Conservation (phyloP, 2,888 invertebrate genomes). For the Polymixis flavicincta region DNA sequence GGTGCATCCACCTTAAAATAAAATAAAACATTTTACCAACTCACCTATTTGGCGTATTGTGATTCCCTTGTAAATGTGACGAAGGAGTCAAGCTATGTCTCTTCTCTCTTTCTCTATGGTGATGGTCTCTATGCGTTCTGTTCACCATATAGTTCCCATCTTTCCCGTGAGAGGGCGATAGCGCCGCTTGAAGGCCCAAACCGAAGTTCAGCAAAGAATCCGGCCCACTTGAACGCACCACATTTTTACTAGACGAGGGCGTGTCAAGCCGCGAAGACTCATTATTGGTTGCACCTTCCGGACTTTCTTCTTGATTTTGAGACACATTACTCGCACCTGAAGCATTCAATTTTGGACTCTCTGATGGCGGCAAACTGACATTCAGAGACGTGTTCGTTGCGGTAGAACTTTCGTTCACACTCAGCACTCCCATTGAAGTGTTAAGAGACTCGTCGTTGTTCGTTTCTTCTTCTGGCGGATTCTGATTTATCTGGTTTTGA, state of each 20-base stretch:
- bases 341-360: constrained; percentile 82
- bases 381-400: constrained; percentile 87
- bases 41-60: constrained; percentile 84
- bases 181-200: constrained; percentile 82
- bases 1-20: background rate
- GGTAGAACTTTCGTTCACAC: constrained; percentile 86
- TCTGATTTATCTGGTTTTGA: constrained; percentile 47
- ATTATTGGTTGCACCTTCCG: constrained; percentile 73
- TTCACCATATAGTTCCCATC: constrained; percentile 78
- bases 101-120: constrained; percentile 86
- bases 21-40: constrained; percentile 28
- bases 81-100: constrained; percentile 90
- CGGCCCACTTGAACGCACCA: constrained; percentile 76
- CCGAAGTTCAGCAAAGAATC: constrained; percentile 84
- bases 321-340: constrained; percentile 67
- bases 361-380: constrained; percentile 84
- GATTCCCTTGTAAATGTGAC: constrained; percentile 81
- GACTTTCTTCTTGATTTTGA: constrained; percentile 73
- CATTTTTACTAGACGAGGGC: constrained; percentile 83
- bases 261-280: constrained; percentile 76
- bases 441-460: constrained; percentile 79
- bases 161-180: constrained; percentile 84
- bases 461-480: constrained; percentile 68
- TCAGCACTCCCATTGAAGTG: constrained; percentile 84
- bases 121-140: constrained; percentile 78